Conservation (phyloP, 2,797 vertebrate genomes). For the Hydrocynus forskahlii region DNA sequence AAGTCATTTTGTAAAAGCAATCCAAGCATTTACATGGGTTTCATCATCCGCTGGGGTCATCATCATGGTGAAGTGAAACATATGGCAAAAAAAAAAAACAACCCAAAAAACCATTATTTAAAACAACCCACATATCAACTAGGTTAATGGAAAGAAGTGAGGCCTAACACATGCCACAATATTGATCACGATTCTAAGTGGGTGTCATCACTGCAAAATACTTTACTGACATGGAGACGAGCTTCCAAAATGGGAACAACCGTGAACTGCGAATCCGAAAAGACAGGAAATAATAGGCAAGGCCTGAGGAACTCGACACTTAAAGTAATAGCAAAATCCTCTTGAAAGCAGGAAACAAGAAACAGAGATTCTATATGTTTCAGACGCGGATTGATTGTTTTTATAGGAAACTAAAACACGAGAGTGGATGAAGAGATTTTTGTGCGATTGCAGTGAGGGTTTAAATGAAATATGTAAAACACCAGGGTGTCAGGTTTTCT, state of each 20-base stretch:
- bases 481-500: background rate
- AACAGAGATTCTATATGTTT: background rate
- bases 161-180: constrained; percentile 21
- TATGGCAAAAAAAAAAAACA: background rate
- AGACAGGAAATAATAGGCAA: constrained; percentile 11
- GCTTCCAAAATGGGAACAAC: constrained; percentile 18
- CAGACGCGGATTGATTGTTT: background rate
- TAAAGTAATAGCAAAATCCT: constrained; percentile 13
- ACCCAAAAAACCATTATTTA: background rate
- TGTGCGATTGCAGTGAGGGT: constrained; percentile 21
- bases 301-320: constrained; percentile 2
- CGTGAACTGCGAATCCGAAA: constrained; percentile 6
- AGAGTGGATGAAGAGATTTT: background rate
- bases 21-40: background rate
- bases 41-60: background rate
- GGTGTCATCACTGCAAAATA: constrained; percentile 6
- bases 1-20: constrained; percentile 20
- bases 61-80: constrained; percentile 5
- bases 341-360: background rate
- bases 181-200: constrained; percentile 21
- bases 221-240: constrained; percentile 9
- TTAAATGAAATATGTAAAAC: constrained; percentile 28
- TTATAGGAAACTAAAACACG: constrained; percentile 4
- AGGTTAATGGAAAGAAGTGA: constrained; percentile 10
- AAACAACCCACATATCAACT: constrained; percentile 9